These are phyloP conservation scores for Numida meleagris DNA, from an alignment of 2,113 vertebrate genomes.

Conservation along the genomic window DNA sequence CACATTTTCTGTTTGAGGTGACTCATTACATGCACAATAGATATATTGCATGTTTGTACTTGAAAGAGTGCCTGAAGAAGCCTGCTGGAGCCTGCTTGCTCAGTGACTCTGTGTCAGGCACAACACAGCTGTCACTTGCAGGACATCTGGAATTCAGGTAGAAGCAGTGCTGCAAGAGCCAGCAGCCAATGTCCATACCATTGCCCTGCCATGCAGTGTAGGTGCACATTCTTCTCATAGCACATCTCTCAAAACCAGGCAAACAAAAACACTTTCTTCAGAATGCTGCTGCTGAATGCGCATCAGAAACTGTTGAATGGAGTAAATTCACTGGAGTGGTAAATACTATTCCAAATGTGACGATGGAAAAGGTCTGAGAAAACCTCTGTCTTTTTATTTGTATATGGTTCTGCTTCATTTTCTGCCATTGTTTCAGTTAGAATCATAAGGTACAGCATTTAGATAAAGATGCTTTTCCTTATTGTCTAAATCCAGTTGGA, in stretches of 20 bases:
- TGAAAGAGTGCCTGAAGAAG: background rate
- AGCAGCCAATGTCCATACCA: background rate
- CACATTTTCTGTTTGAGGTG: conserved; percentile 28
- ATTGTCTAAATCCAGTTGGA: background rate
- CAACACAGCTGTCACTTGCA: background rate
- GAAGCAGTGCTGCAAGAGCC: background rate
- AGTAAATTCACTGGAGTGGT: background rate
- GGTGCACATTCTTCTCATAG: background rate
- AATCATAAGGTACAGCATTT: background rate
- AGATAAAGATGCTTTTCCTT: background rate
- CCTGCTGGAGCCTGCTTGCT: background rate
- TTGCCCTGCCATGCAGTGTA: background rate
- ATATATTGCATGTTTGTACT: conserved; percentile 17
- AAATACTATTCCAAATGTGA: background rate
- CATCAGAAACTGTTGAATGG: background rate
- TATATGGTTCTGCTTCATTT: background rate
- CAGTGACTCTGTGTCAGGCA: background rate
- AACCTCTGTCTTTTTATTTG: background rate
- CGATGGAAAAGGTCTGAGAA: background rate
- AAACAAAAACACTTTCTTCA: background rate
- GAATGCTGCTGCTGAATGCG: background rate
- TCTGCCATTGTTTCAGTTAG: background rate
- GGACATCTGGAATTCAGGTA: background rate
- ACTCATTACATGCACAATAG: conserved; percentile 62
- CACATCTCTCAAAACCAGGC: background rate